Percentiles rank a stretch among this genome's conserved stretches.
Evolutionary conservation across 2,888 invertebrate species (phyloP).

Genomic region (Leptothorax acervorum): DNA sequence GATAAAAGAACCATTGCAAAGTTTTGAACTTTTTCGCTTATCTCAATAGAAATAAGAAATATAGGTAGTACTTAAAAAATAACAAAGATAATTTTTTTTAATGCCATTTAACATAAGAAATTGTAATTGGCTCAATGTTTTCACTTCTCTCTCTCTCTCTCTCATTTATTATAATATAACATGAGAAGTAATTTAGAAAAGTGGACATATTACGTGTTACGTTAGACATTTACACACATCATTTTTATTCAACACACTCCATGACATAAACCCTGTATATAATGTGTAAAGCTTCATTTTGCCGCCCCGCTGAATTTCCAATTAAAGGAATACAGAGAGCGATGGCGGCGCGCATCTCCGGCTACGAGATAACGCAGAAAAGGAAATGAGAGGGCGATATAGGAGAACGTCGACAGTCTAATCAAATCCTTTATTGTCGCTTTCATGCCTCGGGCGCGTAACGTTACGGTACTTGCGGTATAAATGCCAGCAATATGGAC

Average conservation of each 20-base stretch:
- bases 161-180: neutral
- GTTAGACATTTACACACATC: conserved; percentile 8
- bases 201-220: neutral
- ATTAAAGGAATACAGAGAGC: conserved; percentile 61
- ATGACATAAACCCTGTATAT: conserved; percentile 1
- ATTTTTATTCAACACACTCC: neutral
- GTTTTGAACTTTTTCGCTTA: neutral
- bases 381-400: conserved; percentile 59
- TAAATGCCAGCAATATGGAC: conserved; percentile 53
- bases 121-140: neutral
- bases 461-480: conserved; percentile 51
- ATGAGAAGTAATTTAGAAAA: conserved; percentile 1
- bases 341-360: conserved; percentile 36
- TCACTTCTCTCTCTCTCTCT: neutral
- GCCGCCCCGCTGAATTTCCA: conserved; percentile 59
- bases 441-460: conserved; percentile 40
- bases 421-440: conserved; percentile 71
- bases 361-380: conserved; percentile 19
- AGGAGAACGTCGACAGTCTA: conserved; percentile 51
- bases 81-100: neutral
- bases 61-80: neutral
- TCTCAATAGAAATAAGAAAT: neutral
- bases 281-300: conserved; percentile 50
- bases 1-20: neutral
- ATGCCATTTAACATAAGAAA: neutral